Conservation (phyloP, 2,888 invertebrate genomes). For the Mythimna pallens region DNA sequence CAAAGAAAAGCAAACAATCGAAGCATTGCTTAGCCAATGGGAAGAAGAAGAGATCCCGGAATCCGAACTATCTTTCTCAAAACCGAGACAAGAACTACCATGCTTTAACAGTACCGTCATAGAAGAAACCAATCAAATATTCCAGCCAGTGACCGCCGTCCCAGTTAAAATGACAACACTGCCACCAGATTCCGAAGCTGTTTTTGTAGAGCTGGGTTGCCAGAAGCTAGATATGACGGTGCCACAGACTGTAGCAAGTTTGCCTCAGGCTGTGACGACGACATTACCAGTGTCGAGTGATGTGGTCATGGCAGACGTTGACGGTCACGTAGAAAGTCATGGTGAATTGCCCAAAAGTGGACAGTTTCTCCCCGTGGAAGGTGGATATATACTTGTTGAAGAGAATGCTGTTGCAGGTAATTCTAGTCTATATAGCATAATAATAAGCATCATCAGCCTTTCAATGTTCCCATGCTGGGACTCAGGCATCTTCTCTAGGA, state of each 20-base stretch:
- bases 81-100: conserved; percentile 73
- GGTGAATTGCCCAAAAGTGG: conserved; percentile 74
- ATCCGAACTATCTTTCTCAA: conserved; percentile 72
- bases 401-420: conserved; percentile 75
- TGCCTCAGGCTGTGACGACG: conserved; percentile 34
- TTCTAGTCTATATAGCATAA: neutral
- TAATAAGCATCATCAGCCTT: too few relatives aligned
- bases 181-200: conserved; percentile 73
- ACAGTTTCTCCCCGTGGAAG: conserved; percentile 84
- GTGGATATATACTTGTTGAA: conserved; percentile 83
- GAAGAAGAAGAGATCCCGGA: conserved; percentile 86
- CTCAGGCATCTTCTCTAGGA: too few relatives aligned
- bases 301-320: conserved; percentile 79
- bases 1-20: conserved; percentile 85
- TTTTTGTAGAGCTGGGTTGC: conserved; percentile 79
- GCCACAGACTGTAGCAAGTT: conserved; percentile 28
- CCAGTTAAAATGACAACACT: conserved; percentile 72
- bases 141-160: conserved; percentile 81
- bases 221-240: conserved; percentile 29
- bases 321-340: conserved; percentile 72
- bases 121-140: conserved; percentile 83
- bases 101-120: conserved; percentile 85
- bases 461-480: too few relatives aligned
- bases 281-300: conserved; percentile 62
- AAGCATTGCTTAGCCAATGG: conserved; percentile 87